Evolutionary conservation across 2,113 vertebrate species (phyloP).

Genomic region (Salvelinus namaycush): DNA sequence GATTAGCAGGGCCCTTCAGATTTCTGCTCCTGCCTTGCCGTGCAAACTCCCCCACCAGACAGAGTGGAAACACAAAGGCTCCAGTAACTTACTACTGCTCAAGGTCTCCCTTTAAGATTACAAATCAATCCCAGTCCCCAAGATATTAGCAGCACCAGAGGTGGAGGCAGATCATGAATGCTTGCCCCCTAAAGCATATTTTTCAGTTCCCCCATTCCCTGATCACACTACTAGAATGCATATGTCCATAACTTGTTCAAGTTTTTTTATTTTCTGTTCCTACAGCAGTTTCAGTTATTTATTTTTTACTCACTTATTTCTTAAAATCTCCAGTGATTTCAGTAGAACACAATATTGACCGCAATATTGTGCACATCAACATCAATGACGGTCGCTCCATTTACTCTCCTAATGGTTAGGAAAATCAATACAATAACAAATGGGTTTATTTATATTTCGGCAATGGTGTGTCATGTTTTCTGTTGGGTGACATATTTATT

Average conservation of each 20-base stretch:
- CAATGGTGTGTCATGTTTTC: conserved; percentile 60
- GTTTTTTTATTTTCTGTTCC: too few species aligned
- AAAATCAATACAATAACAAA: conserved; percentile 71
- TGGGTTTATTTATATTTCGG: conserved; percentile 61
- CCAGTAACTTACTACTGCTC: conserved; percentile 21
- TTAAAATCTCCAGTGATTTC: conserved; percentile 65
- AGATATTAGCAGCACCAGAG: conserved; percentile 66
- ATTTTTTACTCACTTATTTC: conserved; percentile 47
- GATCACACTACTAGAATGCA: conserved; percentile 64
- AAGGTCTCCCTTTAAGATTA: conserved; percentile 67
- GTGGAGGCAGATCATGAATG: conserved; percentile 64
- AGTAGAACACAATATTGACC: conserved; percentile 65
- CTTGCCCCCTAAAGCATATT: conserved; percentile 68
- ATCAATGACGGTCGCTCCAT: conserved; percentile 55
- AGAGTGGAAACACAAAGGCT: conserved; percentile 6
- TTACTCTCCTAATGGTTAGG: conserved; percentile 56
- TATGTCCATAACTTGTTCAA: conserved; percentile 51
- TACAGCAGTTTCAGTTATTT: conserved; percentile 7
- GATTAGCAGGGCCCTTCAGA: conserved; percentile 33
- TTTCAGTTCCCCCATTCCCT: conserved; percentile 69
- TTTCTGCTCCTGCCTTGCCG: conserved; percentile 22
- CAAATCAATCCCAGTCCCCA: conserved; percentile 63
- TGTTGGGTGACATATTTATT: conserved; percentile 62
- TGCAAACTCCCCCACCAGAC: conserved; percentile 20
- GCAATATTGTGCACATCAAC: conserved; percentile 53